Evolutionary conservation across 2,888 invertebrate genomes (phyloP).

Genomic region (Helobdella robusta): DNA sequence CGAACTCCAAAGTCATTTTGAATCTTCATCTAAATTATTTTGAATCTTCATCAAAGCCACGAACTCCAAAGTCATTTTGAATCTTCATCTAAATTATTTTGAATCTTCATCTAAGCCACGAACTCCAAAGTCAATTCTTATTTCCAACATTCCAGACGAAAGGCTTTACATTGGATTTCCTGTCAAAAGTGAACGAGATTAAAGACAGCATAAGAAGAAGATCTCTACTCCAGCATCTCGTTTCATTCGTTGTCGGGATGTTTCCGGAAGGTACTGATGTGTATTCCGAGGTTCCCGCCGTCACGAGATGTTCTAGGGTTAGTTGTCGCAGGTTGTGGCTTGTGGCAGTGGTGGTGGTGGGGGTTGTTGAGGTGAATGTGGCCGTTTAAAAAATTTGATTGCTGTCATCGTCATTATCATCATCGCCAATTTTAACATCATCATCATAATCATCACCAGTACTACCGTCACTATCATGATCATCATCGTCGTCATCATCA

Average conservation of each 20-base stretch:
- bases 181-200: constrained; percentile 87
- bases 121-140: too few species aligned
- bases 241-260: constrained; percentile 92
- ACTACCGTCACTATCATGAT: constrained; percentile 23
- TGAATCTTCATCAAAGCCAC: too few species aligned
- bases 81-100: too few species aligned
- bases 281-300: constrained; percentile 66
- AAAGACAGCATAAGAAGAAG: constrained; percentile 99
- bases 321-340: neutral
- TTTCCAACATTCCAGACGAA: too few species aligned
- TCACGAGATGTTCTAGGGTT: constrained; percentile 59
- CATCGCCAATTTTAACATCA: neutral
- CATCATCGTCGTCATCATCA: constrained; percentile 26
- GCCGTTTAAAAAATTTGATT: too few species aligned
- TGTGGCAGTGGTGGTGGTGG: too few species aligned
- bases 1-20: too few species aligned
- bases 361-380: too few species aligned
- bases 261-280: constrained; percentile 89
- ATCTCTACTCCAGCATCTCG: constrained; percentile 88
- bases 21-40: too few species aligned
- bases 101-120: too few species aligned
- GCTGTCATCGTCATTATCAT: neutral
- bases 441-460: constrained; percentile 21
- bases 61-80: too few species aligned
- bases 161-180: constrained; percentile 93